Percentiles rank a stretch among this genome's conserved stretches.
phyloP scores from a whole-genome alignment of 2,888 invertebrate species.

The Drosophila longiperda region DNA sequence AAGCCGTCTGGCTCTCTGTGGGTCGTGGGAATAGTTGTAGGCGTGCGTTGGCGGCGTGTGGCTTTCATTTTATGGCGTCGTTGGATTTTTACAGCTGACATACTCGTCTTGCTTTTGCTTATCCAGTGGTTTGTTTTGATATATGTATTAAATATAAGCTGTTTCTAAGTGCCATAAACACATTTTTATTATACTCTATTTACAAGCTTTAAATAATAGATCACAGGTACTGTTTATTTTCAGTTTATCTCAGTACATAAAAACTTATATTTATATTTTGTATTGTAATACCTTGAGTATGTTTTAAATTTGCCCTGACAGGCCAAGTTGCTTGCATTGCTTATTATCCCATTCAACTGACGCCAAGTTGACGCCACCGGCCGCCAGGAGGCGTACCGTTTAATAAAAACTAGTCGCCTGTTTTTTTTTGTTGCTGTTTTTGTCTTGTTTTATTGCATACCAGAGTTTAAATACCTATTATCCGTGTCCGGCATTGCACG shows the following conservation, averaged over 20 bases:
- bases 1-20: constrained; percentile 25
- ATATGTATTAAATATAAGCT: background rate
- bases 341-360: constrained; percentile 68
- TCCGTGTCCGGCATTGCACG: constrained; percentile 32
- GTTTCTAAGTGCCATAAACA: background rate
- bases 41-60: constrained; percentile 31
- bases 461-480: constrained; percentile 45
- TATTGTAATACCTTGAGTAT: background rate
- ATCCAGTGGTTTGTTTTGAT: background rate
- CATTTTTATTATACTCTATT: background rate
- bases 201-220: too few species aligned
- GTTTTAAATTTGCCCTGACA: constrained; percentile 30
- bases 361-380: constrained; percentile 72
- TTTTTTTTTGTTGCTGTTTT: constrained; percentile 1
- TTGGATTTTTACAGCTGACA: constrained; percentile 8
- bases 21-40: constrained; percentile 21
- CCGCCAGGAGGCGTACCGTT: constrained; percentile 66
- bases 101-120: constrained; percentile 5
- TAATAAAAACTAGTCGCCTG: constrained; percentile 72
- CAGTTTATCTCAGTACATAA: background rate
- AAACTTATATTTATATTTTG: background rate
- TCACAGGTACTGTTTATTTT: background rate
- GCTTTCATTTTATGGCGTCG: constrained; percentile 26
- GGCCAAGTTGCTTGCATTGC: constrained; percentile 32
- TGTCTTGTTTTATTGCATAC: constrained; percentile 52